Evolutionary conservation across 2,797 vertebrate species (phyloP).

Genomic region (Sebastes steindachneri): DNA sequence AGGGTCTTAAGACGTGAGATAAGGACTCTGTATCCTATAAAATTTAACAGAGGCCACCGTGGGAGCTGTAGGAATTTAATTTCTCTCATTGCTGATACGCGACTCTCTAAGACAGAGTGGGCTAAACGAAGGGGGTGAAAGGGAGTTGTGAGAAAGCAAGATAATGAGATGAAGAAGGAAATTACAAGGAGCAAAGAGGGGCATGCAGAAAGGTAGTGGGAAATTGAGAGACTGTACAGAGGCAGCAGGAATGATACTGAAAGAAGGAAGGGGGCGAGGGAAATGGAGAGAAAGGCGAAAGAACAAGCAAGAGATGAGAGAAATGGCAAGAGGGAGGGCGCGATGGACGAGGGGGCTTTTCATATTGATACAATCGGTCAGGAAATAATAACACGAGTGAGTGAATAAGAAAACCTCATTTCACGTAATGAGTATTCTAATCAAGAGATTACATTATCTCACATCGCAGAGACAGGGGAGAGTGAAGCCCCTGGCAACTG

Average conservation of each 20-base stretch:
- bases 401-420: constrained; percentile 83
- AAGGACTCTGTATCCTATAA: constrained; percentile 56
- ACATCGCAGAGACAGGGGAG: constrained; percentile 54
- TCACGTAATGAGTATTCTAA: constrained; percentile 84
- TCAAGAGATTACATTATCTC: constrained; percentile 83
- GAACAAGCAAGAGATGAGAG: constrained; percentile 48
- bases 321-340: constrained; percentile 30
- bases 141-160: constrained; percentile 59
- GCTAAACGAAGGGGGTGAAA: constrained; percentile 55
- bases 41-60: constrained; percentile 49
- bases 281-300: constrained; percentile 43
- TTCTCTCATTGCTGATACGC: constrained; percentile 68
- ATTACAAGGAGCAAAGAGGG: constrained; percentile 70
- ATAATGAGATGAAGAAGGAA: constrained; percentile 82
- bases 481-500: constrained; percentile 66
- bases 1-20: constrained; percentile 44
- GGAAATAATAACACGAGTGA: constrained; percentile 81
- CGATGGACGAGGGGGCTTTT: constrained; percentile 49
- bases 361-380: constrained; percentile 72
- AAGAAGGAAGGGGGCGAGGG: constrained; percentile 41
- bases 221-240: constrained; percentile 58
- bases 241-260: constrained; percentile 39
- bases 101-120: constrained; percentile 57
- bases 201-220: constrained; percentile 55
- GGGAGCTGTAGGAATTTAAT: constrained; percentile 67